Evolutionary conservation across 2,888 invertebrate genomes (phyloP), one percentile per base, ranked within the genome.

Genomic region (Lepidochitona cinerea): DNA sequence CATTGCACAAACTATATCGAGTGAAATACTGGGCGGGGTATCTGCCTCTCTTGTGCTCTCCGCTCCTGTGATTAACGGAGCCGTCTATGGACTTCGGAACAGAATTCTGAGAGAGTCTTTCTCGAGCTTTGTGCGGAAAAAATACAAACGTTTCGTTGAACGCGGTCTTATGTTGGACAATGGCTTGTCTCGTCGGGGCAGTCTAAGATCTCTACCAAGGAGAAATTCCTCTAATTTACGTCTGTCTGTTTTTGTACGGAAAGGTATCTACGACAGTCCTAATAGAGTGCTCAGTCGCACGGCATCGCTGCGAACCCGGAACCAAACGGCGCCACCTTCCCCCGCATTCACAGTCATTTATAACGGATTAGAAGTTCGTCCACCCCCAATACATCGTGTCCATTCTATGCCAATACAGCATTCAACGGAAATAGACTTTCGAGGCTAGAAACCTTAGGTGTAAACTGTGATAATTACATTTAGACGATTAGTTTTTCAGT

Each of bases 51-150:
- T 37, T 35, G 29, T 66, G 14, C 36, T 37, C 33, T 18, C 66
- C 2, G 18, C 37, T 3, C 66, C 66, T 0, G 80, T 86, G 53
- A 84, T 83, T 12, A 83, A 86, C 71, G 85, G 84, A n/a, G 83
- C 84, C 29, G 81, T 87, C 7, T 86, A 87, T 72, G 87, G 87
- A 53, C 75, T 87, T 52, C 73, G 86, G 53, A 87, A 87, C 71
- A 85, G 85, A 72, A 83, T 85, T 66, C 76, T 87, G 37, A 75
- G 87, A 14, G 78, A 81, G 36, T 87, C 87, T 5, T 87, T 87
- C 73, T 80, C 79, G 37, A 74, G 84, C 23, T 87, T 84, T 70
- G 73, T 82, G 18, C 70, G 84, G 29, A 74, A 85, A 36, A 83
- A 83, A 71, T 59, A 83, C 29, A 81, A 85, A 54, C 80, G 81